These are phyloP conservation scores for Mormyrus lacerda DNA, from an alignment of 2,113 vertebrate species.

Conservation along the genomic window DNA sequence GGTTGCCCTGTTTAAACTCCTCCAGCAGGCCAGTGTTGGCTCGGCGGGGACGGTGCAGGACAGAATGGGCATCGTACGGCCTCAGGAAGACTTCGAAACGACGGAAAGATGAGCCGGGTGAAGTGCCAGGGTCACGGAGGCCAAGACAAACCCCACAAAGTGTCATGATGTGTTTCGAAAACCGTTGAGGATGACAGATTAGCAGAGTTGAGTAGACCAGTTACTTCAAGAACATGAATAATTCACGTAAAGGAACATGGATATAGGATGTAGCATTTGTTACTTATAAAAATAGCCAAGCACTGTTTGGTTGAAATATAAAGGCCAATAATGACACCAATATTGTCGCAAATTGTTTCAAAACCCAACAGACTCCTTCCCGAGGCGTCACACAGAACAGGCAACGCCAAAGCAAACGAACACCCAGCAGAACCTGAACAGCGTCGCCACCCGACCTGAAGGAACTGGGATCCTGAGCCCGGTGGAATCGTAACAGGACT, in stretches of 20 bases:
- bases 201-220: not conserved
- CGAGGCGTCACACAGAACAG: not conserved
- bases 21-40: conserved; percentile 68
- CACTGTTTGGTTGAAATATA: not conserved
- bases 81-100: conserved; percentile 44
- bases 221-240: not conserved
- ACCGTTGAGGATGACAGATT: not conserved
- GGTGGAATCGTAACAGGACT: not conserved
- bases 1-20: conserved; percentile 68
- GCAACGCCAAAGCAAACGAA: not conserved
- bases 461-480: not conserved
- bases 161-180: not conserved
- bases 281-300: not conserved
- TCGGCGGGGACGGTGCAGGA: conserved; percentile 50
- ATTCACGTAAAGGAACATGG: not conserved
- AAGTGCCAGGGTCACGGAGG: not conserved
- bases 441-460: not conserved
- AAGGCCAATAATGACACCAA: not conserved
- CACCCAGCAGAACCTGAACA: not conserved
- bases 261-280: not conserved
- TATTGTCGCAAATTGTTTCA: not conserved
- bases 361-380: not conserved
- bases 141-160: not conserved
- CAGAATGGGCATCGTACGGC: conserved; percentile 22
- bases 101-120: not conserved